Conservation (phyloP, 2,113 vertebrate species). For the Syrmaticus mikado region DNA sequence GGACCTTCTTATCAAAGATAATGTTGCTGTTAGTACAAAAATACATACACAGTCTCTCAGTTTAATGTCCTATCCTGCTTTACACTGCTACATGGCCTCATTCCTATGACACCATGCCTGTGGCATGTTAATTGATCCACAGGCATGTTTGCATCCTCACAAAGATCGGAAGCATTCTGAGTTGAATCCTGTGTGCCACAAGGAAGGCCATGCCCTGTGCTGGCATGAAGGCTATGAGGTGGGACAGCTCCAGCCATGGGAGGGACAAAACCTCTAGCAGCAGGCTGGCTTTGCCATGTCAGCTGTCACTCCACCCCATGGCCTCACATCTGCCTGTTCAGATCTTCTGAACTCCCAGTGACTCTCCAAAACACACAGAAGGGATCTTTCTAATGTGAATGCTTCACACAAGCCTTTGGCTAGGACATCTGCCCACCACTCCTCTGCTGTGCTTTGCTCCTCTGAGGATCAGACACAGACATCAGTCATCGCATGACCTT, state of each 20-base stretch:
- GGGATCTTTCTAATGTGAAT: neutral
- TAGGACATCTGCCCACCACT: neutral
- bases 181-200: neutral
- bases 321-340: neutral
- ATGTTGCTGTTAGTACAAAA: neutral
- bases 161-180: rapidly evolving
- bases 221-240: neutral
- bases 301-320: neutral
- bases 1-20: neutral
- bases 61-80: neutral
- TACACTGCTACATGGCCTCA: neutral
- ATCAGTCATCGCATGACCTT: neutral
- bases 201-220: neutral
- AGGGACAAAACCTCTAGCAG: neutral
- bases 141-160: neutral
- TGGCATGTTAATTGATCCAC: neutral
- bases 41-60: neutral
- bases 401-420: neutral
- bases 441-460: neutral
- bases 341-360: neutral
- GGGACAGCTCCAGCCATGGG: neutral
- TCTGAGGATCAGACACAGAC: neutral
- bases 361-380: neutral
- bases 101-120: neutral
- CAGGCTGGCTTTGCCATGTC: neutral